Evolutionary conservation across 2,888 invertebrate genomes (phyloP).

Genomic region (Folsomia candida): DNA sequence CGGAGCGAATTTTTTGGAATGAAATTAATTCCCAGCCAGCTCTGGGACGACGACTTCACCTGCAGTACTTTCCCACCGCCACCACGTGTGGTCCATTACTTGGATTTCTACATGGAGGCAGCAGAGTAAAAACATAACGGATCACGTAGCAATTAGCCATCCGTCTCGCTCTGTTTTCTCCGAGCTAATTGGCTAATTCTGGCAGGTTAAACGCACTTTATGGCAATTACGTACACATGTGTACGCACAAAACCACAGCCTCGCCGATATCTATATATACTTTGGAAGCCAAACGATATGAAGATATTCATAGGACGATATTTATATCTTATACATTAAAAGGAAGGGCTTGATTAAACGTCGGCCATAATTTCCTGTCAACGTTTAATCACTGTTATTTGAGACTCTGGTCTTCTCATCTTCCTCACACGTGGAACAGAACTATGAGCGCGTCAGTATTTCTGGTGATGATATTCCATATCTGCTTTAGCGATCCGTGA

Average conservation of each 20-base stretch:
- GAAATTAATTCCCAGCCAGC: too few species aligned
- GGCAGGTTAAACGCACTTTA: background rate
- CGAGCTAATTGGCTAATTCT: background rate
- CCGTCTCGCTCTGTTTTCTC: slow-evolving; percentile 10
- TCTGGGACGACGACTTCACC: background rate
- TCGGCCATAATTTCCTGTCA: background rate
- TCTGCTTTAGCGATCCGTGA: too few species aligned
- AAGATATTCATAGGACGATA: too few species aligned
- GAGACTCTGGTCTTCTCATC: too few species aligned
- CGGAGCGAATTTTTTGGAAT: too few species aligned
- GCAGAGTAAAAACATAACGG: background rate
- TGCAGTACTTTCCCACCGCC: too few species aligned
- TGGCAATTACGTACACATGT: background rate
- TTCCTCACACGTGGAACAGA: too few species aligned
- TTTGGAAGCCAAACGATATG: background rate
- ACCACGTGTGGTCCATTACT: background rate
- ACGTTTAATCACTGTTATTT: background rate
- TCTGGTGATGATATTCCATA: background rate
- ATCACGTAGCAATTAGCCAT: slow-evolving; percentile 1
- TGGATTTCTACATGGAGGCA: background rate
- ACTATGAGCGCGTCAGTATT: background rate
- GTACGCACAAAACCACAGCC: background rate
- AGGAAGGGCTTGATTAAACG: too few species aligned
- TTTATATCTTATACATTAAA: too few species aligned
- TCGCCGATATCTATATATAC: too few species aligned